These are phyloP conservation scores for Pseudeuparius sepicola DNA, from an alignment of 2,888 invertebrate species.

Conservation along the genomic window DNA sequence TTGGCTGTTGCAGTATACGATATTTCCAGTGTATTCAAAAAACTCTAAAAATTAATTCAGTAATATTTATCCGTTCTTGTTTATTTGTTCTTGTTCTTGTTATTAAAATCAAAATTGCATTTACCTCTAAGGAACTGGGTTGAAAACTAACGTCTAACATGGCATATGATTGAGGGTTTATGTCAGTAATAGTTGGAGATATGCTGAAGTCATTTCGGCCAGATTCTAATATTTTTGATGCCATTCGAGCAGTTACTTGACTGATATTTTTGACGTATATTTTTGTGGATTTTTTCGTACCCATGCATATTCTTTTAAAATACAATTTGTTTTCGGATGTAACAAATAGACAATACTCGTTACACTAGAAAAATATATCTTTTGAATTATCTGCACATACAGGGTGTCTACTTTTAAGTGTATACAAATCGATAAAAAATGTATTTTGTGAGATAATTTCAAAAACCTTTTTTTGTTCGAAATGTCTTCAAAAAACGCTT, in stretches of 20 bases:
- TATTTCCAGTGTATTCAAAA: slow-evolving; percentile 20
- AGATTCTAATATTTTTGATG: slow-evolving; percentile 23
- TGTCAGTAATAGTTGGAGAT: slow-evolving; percentile 28
- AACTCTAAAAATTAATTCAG: slow-evolving; percentile 23
- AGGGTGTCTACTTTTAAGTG: too few species aligned
- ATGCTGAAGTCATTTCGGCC: slow-evolving; percentile 31
- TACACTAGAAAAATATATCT: too few species aligned
- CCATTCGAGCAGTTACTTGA: slow-evolving; percentile 32
- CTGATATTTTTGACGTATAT: slow-evolving; percentile 38
- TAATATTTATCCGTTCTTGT: too few species aligned
- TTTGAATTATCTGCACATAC: too few species aligned
- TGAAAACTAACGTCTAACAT: slow-evolving; percentile 36
- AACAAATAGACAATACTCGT: slow-evolving; percentile 36
- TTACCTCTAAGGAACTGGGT: slow-evolving; percentile 39
- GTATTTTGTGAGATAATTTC: too few species aligned
- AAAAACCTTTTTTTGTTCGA: too few species aligned
- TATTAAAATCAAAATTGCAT: too few species aligned
- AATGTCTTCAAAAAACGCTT: too few species aligned
- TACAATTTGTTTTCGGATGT: slow-evolving; percentile 34
- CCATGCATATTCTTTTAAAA: slow-evolving; percentile 37
- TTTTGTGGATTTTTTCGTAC: slow-evolving; percentile 29
- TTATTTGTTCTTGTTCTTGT: too few species aligned
- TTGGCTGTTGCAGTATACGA: slow-evolving; percentile 18
- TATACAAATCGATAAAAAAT: too few species aligned
- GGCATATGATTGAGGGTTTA: slow-evolving; percentile 35